Base-by-base conservation (phyloP, 53 echinoderm and acorn worm genomes). In the Paracentrotus lividus region DNA sequence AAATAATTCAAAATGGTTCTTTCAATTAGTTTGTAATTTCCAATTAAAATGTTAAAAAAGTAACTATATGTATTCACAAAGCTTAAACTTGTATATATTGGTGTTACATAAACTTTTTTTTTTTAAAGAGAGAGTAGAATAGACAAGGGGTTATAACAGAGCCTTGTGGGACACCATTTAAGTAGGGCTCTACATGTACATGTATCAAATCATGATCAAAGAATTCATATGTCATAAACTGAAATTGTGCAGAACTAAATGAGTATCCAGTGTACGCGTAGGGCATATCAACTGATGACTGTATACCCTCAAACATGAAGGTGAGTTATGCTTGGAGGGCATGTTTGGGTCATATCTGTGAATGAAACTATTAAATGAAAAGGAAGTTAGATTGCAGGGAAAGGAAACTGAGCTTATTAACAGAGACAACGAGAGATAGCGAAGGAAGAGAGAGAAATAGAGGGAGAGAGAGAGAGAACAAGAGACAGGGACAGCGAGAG, bases 361-460 rank as follows among this genome's bases (percentile, higher is more conserved):
- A 47, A 81, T 9, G 26, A 26, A 81, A 24, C 12, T 45, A 24
- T n/a, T n/a, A 44, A 45, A 47, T 27, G 47, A 49, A 86, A 16
- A 86, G 86, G 56, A 86, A 86, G 86, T 86, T 18, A 86, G 38
- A 31, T 34, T 54, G 38, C 16, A 38, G 49, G 21, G 38, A 86
- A 56, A 21, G 86, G 56, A 86, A 86, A 54, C 42, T 21, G 53
- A 44, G 38, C 56, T 86, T 55, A 86, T 86, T 86, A 86, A 18
- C 18, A 56, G 56, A 86, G 86, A 86, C 86, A 86, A 86, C 56
- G 56, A 56, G 26, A 81, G 81, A 81, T 0, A 49, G 24, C 9
- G n/a, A 20, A 38, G 14, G 72, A 36, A 38, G 72, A 72, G 72
- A 34, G 38, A 34, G 72, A 72, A 18, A 34, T 33, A 38, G 72